Evolutionary conservation across 2,797 vertebrate species (phyloP), one percentile per base, ranked within the genome.

Genomic region (Poliocrania exsul): DNA sequence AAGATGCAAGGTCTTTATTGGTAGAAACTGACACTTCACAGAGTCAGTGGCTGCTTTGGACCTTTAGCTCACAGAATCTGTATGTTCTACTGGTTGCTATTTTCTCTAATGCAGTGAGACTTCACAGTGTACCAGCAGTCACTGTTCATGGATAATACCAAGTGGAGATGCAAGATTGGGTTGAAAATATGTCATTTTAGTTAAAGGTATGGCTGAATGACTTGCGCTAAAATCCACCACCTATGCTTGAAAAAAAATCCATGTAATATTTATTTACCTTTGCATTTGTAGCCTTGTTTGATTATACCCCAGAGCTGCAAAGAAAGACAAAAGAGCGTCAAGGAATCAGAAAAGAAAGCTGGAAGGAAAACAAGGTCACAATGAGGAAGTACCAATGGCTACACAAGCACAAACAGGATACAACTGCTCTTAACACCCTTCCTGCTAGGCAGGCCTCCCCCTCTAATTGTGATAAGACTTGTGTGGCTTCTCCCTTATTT

Each of bases 281-380:
- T 99, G 97, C 99, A 99, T 97, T 99, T 99, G 98, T 98, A 99
- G 96, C 99, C 99, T 98, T 99, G 99, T 96, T 99, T 99, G 98
- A 99, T 99, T 97, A 99, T 99, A 84, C 99, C 99, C 99, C 99
- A 99, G 81, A 99, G 99, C 99, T 99, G 98, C 86, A 98, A 98
- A 88, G 93, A 97, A 97, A 97, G 96, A 98, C 90, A 97, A 96
- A 97, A 95, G 86, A 95, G 91, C 15, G 74, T 98, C 90, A 98
- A 96, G 92, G 93, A 85, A 81, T 88, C 72, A 91, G 92, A 93
- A 97, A 95, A 96, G 93, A 98, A 96, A 93, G 92, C 92, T 58
- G 70, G 90, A 97, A 97, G 96, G 95, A 97, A 97, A 96, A 95
- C 94, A 92, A 96, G 88, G 85, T 96, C 92, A 94, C 88, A 75